Base-by-base conservation (phyloP, 2,797 vertebrate species). In the Platalea minor region DNA sequence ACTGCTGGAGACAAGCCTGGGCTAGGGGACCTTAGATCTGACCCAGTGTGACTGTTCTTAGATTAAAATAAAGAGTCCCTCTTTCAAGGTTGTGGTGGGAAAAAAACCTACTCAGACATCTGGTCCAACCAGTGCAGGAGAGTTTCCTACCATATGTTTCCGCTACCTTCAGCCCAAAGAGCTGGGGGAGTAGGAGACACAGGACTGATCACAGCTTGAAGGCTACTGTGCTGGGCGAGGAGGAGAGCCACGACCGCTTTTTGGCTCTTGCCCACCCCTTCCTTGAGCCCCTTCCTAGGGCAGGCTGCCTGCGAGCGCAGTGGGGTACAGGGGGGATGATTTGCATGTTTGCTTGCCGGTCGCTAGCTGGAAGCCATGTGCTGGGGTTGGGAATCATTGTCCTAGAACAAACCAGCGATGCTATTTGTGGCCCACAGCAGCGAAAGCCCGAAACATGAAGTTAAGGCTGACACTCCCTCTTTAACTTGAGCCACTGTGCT, bases 401-500 rank as follows among this genome's bases (percentile, higher is more conserved):
- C 65, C 51, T 70, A 31, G 48, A 25, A 24, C 63, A 73, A 73
- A 78, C 63, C 56, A 96, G 57, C 1, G 5, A 70, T 63, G 28
- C 85, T 65, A 17, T 45, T 39, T 63, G 72, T 73, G 69, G 70
- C 89, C 46, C 33, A 7, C 11, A 10, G 81, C 73, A 26, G 35
- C 2, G 5, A 72, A 82, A 93, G 64, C 63, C 60, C 31, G 1
- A 78, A 68, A 46, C 31, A 11, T 6, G 20, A 88, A 84, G 82
- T 77, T 45, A 77, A 65, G 50, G 51, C 74, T 78, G 77, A 35
- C 39, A 28, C 12, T 56, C 70, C 48, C 53, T 80, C 89, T 93
- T 77, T 70, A 80, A 77, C 85, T 94, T 50, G 53, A 95, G 94
- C 88, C 81, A 46, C 73, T 88, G 59, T 72, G 91, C 77, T 95